A percentile compares a stretch with the other conserved stretches of the same genome.
phyloP scores from a whole-genome alignment of 2,113 vertebrate species.

The Vidua chalybeata region DNA sequence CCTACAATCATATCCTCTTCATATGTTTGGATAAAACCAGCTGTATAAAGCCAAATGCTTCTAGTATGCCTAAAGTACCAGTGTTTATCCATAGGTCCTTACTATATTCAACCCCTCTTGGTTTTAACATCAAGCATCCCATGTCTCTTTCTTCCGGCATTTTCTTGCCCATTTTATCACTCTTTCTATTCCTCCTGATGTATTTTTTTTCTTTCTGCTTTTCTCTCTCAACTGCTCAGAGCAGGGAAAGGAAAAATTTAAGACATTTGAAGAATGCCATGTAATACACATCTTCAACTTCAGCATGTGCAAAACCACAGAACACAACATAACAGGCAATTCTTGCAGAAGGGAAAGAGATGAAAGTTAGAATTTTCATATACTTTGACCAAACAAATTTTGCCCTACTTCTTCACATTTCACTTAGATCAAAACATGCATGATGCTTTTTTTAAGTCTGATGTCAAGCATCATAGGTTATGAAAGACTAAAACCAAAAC shows the following conservation, averaged over 20 bases:
- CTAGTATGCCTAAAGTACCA: background rate
- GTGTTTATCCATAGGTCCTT: background rate
- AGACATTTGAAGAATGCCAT: background rate
- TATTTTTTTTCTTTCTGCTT: background rate
- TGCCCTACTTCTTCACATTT: slow-evolving; percentile 25
- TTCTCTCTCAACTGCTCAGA: background rate
- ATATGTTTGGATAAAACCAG: background rate
- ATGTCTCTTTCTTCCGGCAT: background rate
- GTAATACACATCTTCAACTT: background rate
- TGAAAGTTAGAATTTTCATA: background rate
- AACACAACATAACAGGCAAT: background rate
- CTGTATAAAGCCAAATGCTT: background rate
- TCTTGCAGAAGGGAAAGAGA: background rate
- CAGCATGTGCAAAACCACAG: background rate
- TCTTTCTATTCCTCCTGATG: background rate
- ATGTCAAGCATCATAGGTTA: slow-evolving; percentile 8
- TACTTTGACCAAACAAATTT: background rate
- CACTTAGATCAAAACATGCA: slow-evolving; percentile 1
- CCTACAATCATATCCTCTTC: background rate
- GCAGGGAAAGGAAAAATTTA: background rate
- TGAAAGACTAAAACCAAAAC: slow-evolving; percentile 2
- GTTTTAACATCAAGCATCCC: background rate
- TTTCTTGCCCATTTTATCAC: background rate
- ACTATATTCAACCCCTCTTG: background rate
- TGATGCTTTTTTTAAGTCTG: background rate